Evolutionary conservation across 1,140 invertebrate genomes (phyloP), one percentile per base, ranked within the genome.

Genomic region (Polyergus mexicanus): DNA sequence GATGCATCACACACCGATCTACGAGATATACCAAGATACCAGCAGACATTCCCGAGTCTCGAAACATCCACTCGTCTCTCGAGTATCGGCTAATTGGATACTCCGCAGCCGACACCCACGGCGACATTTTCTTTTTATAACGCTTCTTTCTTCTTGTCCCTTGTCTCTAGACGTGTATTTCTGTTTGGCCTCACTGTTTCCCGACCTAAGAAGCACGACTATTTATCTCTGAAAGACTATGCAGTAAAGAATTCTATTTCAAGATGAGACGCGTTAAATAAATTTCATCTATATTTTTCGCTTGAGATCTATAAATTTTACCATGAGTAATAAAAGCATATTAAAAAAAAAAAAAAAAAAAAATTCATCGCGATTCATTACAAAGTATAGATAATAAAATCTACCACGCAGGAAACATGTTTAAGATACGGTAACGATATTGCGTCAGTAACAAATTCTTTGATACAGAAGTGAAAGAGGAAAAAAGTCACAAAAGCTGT

Each of bases 1-100:
- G 16, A 51, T 19, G 4, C 47, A 19, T 16, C 47, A 19, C 32
- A 19, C 32, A 72, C 25, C 58, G 71, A 72, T 81, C 78, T 77
- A 84, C 22, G 80, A 81, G 85, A 38, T 35, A 69, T 74, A 60
- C 74, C 78, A 54, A 84, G 88, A 86, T 76, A 58, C 35, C 78
- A 54, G 58, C 41, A 19, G 65, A 83, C 75, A 72, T 87, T 72
- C 51, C 41, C 62, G 41, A 62, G 54, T 28, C 69, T 68, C 35
- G 58, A 62, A 88, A 66, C 28, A 72, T 77, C 85, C 58, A 85
- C 88, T 87, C 85, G 76, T 89, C 44, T 62, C 51, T 85, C 51
- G 85, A 89, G 85, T 51, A 80, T 83, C 80, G 85, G 58, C 78
- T 90, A 90, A 90, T 90, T 90, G 89, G 88, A 90, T 90, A 90